Conservation (phyloP, 2,888 invertebrate species). For the Pollenia labialis region DNA sequence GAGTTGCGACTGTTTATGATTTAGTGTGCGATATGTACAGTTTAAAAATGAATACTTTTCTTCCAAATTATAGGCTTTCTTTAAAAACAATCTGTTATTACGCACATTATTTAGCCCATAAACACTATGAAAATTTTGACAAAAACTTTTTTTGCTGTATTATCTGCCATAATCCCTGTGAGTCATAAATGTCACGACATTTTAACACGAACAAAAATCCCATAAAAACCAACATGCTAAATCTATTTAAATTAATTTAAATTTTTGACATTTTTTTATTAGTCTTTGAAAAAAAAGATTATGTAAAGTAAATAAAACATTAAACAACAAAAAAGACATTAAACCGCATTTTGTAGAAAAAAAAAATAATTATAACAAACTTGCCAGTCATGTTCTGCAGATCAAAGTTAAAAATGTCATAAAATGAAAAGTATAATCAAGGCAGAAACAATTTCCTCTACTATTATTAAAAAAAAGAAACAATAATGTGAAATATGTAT, state of each 20-base stretch:
- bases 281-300: slow-evolving; percentile 5
- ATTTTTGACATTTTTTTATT: background rate
- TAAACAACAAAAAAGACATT: background rate
- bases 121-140: background rate
- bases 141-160: background rate
- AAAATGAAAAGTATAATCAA: slow-evolving; percentile 4
- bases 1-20: too few species aligned
- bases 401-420: slow-evolving; percentile 39
- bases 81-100: background rate
- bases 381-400: slow-evolving; percentile 46
- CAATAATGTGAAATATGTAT: slow-evolving; percentile 23
- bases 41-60: too few species aligned
- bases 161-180: background rate
- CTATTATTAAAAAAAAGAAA: background rate
- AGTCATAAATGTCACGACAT: slow-evolving; percentile 35
- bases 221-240: background rate
- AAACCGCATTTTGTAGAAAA: background rate
- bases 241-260: slow-evolving; percentile 19
- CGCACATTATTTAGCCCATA: background rate
- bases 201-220: background rate
- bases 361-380: background rate
- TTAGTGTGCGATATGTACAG: background rate
- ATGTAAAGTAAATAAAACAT: slow-evolving; percentile 39
- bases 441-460: background rate
- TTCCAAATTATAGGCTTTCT: background rate